These are phyloP conservation scores for Anabas testudineus DNA, from an alignment of 2,797 vertebrate genomes.

Conservation along the genomic window DNA sequence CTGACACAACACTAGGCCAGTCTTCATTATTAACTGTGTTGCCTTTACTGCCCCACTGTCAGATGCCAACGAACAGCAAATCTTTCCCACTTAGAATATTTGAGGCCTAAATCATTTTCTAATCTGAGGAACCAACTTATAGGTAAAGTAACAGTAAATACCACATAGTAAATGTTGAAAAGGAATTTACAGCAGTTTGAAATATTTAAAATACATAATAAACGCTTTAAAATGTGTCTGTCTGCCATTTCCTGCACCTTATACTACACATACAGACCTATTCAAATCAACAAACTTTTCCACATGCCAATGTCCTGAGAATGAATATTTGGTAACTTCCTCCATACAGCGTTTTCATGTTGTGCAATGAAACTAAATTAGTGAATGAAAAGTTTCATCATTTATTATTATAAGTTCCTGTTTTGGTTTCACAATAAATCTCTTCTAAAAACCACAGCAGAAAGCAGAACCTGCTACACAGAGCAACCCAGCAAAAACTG, in stretches of 20 bases:
- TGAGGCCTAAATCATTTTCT: too few relatives aligned
- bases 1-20: constrained; percentile 1
- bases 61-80: neutral
- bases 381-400: neutral
- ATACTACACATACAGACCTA: too few relatives aligned
- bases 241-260: too few relatives aligned
- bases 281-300: neutral
- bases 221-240: neutral
- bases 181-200: neutral
- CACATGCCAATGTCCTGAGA: neutral
- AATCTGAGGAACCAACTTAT: neutral
- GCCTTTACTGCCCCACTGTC: neutral
- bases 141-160: neutral
- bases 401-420: neutral
- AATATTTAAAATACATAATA: neutral
- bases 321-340: constrained; percentile 8
- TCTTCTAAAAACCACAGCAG: constrained; percentile 16
- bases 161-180: neutral
- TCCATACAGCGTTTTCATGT: constrained; percentile 3
- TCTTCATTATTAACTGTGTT: neutral
- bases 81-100: neutral
- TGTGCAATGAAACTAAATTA: constrained; percentile 5
- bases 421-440: neutral
- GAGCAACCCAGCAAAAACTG: neutral
- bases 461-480: constrained; percentile 7